These are phyloP conservation scores for Steinernema feltiae DNA, from an alignment of 1,140 invertebrate genomes.

Conservation along the genomic window DNA sequence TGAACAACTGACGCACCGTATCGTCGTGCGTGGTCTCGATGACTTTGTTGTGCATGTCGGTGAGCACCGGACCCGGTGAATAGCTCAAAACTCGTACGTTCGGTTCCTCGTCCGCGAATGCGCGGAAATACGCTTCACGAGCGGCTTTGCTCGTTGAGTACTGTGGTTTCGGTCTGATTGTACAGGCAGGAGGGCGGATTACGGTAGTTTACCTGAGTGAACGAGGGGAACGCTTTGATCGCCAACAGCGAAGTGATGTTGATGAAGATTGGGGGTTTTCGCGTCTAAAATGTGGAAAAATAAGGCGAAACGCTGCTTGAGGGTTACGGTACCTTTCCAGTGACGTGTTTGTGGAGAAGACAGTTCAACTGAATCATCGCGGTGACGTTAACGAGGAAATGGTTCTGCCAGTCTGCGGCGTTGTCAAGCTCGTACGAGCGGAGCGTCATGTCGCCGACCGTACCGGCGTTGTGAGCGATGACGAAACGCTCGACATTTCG, in stretches of 20 bases:
- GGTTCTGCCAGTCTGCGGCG: constrained; percentile 59
- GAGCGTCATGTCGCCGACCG: constrained; percentile 70
- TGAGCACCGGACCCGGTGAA: constrained; percentile 84
- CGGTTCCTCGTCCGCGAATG: constrained; percentile 73
- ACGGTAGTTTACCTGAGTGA: constrained; percentile 67
- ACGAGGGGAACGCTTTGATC: constrained; percentile 72
- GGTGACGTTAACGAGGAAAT: constrained; percentile 75
- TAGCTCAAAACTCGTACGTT: constrained; percentile 76
- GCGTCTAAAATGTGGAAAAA: constrained; percentile 12
- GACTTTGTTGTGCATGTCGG: constrained; percentile 75
- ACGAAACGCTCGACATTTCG: constrained; percentile 67
- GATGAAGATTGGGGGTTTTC: constrained; percentile 65
- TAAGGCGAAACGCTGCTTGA: background rate
- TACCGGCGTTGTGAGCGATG: constrained; percentile 83
- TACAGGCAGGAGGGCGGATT: background rate
- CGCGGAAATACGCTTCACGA: constrained; percentile 81
- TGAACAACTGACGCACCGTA: background rate
- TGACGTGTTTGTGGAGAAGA: constrained; percentile 67
- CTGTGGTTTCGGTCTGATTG: constrained; percentile 29
- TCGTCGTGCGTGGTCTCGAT: constrained; percentile 62
- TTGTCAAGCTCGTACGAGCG: constrained; percentile 63
- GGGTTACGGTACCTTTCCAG: constrained; percentile 17
- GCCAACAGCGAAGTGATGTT: constrained; percentile 81
- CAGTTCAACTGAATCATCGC: constrained; percentile 72
- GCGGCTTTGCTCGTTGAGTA: constrained; percentile 65